Base-by-base conservation (phyloP, 2,113 vertebrate species). In the Vanacampus margaritifer region DNA sequence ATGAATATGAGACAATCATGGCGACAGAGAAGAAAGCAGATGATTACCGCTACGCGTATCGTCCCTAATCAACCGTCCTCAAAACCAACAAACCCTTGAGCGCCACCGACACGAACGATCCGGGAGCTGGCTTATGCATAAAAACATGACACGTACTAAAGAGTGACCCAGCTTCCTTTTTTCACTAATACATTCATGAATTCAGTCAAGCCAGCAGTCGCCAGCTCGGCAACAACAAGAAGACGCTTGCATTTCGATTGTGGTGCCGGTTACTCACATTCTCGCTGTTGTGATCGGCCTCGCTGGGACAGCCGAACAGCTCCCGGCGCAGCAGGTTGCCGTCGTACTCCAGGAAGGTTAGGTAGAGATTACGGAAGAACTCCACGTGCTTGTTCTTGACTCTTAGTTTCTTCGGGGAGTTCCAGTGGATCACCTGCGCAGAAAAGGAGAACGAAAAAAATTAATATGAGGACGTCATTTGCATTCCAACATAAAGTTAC, bases 381-480 rank as follows among this genome's bases (percentile, higher is more conserved):
- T 99, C 97, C 57, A 99, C 97, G 0, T 99, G 97, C 79, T 99
- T 99, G 92, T 98, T 98, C 89, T 99, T 98, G 65, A 98, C 97
- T 23, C 96, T 90, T 1, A 99, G 91, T 77, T 98, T 98, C 90
- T 99, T 99, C 0, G 97, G 97, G 13, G 97, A 99, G 86, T 99
- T 98, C 97, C 97, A 99, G 88, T 99, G 97, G 83, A 99, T 99
- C 69, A 99, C 97, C 97, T 99, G 86, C 1, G 10, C 28, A 64
- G 46, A 60, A 23, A 53, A 73, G 39, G 11, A 53, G 58, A 69
- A 12, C 10, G 23, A n/a, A 0, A 3, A n/a, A n/a, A n/a, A n/a
- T n/a, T n/a, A n/a, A n/a, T n/a, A n/a, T n/a, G n/a, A n/a, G n/a
- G n/a, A n/a, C n/a, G n/a, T n/a, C n/a, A n/a, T n/a, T n/a, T n/a